These are phyloP conservation scores for Odobenus rosmarus DNA, from an alignment of 2,113 vertebrate species.

Conservation along the genomic window DNA sequence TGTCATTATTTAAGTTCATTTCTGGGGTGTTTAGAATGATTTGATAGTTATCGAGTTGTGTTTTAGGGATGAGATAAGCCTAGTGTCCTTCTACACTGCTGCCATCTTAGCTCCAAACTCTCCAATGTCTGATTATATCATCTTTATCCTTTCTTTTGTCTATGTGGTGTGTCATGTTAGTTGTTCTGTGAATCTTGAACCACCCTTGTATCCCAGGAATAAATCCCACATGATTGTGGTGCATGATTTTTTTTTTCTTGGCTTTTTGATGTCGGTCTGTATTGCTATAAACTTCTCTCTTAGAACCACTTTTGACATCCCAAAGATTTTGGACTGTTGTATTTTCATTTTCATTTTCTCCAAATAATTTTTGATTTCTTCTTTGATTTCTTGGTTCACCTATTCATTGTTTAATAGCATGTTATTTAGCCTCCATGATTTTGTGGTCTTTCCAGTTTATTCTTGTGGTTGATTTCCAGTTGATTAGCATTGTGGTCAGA, in stretches of 20 bases:
- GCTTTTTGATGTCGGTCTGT: background rate
- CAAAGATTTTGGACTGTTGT: background rate
- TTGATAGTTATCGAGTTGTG: background rate
- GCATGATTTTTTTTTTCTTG: background rate
- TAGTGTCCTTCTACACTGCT: background rate
- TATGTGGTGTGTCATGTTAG: background rate
- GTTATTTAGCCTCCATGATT: background rate
- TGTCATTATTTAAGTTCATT: background rate
- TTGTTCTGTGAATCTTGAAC: background rate
- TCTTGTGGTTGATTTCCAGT: background rate
- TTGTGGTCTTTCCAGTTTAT: background rate
- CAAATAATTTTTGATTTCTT: background rate
- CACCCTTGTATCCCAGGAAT: background rate
- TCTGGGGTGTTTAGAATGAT: background rate
- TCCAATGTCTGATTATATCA: background rate
- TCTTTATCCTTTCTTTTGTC: background rate
- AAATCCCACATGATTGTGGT: background rate
- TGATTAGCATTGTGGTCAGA: background rate
- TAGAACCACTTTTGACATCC: background rate
- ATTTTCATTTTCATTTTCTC: background rate
- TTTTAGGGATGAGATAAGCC: background rate
- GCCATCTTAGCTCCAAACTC: background rate
- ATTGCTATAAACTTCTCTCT: background rate
- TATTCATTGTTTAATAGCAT: background rate
- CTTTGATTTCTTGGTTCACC: background rate